Evolutionary conservation across 2,888 invertebrate species (phyloP).

Genomic region (Diabrotica balteata): DNA sequence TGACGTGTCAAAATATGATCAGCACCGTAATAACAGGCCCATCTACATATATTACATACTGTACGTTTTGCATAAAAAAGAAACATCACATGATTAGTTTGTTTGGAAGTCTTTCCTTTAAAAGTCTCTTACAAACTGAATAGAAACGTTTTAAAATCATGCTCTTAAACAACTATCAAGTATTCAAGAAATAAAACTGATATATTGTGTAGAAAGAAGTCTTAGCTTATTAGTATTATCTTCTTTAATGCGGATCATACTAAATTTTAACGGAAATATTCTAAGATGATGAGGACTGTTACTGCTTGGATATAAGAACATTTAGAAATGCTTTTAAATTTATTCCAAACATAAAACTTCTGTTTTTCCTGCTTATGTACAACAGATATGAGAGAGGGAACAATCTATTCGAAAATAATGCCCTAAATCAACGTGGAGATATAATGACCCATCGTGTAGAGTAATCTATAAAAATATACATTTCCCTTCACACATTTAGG

Average conservation of each 20-base stretch:
- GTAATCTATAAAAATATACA: too few species aligned
- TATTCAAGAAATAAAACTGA: conserved; percentile 18
- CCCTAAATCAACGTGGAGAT: too few species aligned
- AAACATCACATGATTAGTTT: conserved; percentile 47
- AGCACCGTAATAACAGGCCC: neutral
- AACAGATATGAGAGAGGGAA: too few species aligned
- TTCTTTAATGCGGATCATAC: conserved; percentile 1
- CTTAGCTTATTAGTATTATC: neutral
- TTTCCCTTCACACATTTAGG: too few species aligned
- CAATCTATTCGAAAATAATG: too few species aligned
- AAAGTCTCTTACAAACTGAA: conserved; percentile 37
- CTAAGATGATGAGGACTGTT: too few species aligned
- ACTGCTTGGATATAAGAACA: too few species aligned
- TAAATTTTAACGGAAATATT: too few species aligned
- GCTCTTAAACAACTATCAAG: conserved; percentile 34
- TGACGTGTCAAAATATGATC: neutral
- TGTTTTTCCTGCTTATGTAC: too few species aligned
- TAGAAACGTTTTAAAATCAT: conserved; percentile 40
- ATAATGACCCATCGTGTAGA: too few species aligned
- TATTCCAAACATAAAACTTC: too few species aligned
- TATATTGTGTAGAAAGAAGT: conserved; percentile 1
- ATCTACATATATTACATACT: conserved; percentile 22
- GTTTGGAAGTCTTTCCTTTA: conserved; percentile 51
- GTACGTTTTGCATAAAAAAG: conserved; percentile 45
- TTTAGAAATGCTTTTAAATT: too few species aligned